Base-by-base conservation (phyloP, 2,888 invertebrate species). In the Dolichomitus sp. region DNA sequence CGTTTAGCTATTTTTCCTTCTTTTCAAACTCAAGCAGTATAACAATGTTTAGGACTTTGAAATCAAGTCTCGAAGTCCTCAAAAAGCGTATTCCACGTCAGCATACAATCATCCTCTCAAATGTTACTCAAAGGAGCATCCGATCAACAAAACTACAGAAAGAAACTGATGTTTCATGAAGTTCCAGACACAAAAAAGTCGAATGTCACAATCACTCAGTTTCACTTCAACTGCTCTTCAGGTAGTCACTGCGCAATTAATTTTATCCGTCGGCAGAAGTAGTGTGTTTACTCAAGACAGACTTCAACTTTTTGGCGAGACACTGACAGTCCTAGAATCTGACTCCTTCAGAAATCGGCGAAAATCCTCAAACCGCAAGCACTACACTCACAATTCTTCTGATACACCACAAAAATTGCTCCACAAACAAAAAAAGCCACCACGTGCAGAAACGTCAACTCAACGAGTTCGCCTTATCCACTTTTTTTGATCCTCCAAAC, bases 1-100 rank as follows among this genome's bases (percentile, higher is more conserved):
- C 74, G 68, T 52, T 65, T 75, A 54, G 68, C 76, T 78, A 80
- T 80, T 75, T 73, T 70, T 84, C 17, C 17, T n/a, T 80, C 69
- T 57, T 52, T 63, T 37, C 42, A n/a, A 6, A 9, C 37, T 27
- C 27, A 40, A 74, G 23, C 11, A 12, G n/a, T 27, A 63, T 11
- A 23, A 27, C 40, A 37, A n/a, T 37, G 4, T 33, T 37, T 17
- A 19, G 23, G 42, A 30, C 69, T 68, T 42, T 14, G 14, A 14
- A 12, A 27, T 2, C n/a, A 7, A 33, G 14, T 59, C 19, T 52
- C 23, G 12, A 52, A 52, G 23, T 2, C 48, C 50, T 12, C 23
- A 9, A n/a, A 14, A 9, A 59, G 17, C 30, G n/a, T 17, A 59
- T 33, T 2, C 2, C 14, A 52, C 48, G 48, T 81, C 30, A 66